Base-by-base conservation (phyloP, 2,888 invertebrate genomes). In the Stenolophus ochropezus region DNA sequence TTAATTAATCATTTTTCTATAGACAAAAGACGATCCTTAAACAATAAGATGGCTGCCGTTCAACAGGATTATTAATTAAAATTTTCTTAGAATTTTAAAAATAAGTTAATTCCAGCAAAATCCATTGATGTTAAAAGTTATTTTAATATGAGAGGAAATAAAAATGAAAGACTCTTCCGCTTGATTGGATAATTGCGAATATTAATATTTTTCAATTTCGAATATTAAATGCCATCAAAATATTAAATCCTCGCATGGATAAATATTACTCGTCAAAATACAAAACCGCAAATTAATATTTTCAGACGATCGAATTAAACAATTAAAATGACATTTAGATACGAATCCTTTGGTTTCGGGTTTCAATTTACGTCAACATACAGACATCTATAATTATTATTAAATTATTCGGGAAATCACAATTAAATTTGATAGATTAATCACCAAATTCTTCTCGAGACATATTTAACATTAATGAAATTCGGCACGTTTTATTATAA, bases 1-100 rank as follows among this genome's bases (percentile, higher is more conserved):
- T 78, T 78, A 78, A 78, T 78, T 78, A 78, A 78, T 78, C 49
- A 23, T 49, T 78, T 78, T 78, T 78, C 78, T 78, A 49, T 61
- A 75, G 74, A 69, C 18, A 69, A 65, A 65, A 69, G 69, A 69
- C 18, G 20, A 42, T 42, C 42, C 27, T 11, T 56, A 76, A 11
- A 77, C 58, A 77, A 77, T 53, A 76, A 49, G 74, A 61, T 47
- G 49, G 65, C 47, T 20, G 61, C 18, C 14, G 11, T 58, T 65
- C 65, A 65, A 78, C 65, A 65, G 65, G 78, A 78, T 78, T 75
- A 75, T 53, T 78, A 78, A 78, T 78, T 78, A 78, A 78, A 65
- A 65, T 65, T 47, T 78, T 78, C 65, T 65, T 47, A 20, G 42
- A 42, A 65, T 16, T 42, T 65, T 25, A 47, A 47, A 65, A 65